A percentile compares a stretch with the other conserved stretches of the same genome.
These are phyloP conservation scores for Cygnus olor DNA, from an alignment of 2,797 vertebrate genomes.

Conservation along the genomic window DNA sequence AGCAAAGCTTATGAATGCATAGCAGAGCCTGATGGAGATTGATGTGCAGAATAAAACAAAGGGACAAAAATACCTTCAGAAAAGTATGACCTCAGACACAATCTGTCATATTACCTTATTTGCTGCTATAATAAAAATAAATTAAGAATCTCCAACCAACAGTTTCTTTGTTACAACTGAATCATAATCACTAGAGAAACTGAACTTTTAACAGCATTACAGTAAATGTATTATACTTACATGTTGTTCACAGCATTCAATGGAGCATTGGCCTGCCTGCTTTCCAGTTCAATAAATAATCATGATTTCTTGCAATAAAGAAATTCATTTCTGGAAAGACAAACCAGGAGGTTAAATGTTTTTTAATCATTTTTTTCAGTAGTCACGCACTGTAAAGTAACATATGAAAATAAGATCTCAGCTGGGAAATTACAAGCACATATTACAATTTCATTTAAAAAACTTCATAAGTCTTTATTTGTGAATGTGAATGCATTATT, in stretches of 20 bases:
- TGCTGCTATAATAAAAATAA: neutral
- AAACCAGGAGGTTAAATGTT: neutral
- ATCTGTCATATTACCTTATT: neutral
- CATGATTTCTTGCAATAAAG: neutral
- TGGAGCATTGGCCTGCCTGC: neutral
- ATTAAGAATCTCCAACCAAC: neutral
- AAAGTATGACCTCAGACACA: neutral
- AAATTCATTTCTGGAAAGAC: slow-evolving; percentile 73
- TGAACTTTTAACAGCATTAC: neutral
- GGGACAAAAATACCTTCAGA: neutral
- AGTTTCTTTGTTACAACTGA: neutral
- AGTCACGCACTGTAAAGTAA: rapidly evolving
- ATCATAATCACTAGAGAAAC: neutral
- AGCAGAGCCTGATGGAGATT: neutral
- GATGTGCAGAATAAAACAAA: neutral
- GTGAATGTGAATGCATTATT: neutral
- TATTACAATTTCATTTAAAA: neutral
- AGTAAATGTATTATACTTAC: slow-evolving; percentile 54
- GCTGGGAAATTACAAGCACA: neutral
- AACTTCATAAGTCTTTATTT: neutral
- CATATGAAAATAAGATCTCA: slow-evolving; percentile 13
- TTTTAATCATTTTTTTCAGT: neutral
- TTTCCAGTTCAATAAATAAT: neutral
- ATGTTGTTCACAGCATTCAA: slow-evolving; percentile 18
- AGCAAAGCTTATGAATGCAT: neutral